Conservation (phyloP, 2,888 invertebrate genomes). For the Pristionchus maxplancki region DNA sequence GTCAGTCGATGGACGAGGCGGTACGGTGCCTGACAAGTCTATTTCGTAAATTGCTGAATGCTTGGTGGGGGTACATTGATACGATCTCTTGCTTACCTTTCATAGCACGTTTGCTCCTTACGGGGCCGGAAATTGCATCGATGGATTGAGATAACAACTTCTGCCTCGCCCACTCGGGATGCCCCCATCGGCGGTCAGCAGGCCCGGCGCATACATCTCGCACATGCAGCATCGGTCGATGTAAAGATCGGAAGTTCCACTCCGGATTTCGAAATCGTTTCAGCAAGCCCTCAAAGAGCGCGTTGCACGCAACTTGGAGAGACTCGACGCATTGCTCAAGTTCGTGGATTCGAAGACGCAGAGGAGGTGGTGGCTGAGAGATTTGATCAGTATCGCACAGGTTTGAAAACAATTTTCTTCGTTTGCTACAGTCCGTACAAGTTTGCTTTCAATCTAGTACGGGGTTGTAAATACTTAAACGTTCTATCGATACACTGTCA, state of each 20-base stretch:
- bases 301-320: conserved; percentile 60
- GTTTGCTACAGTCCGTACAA: no score
- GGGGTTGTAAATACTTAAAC: no score
- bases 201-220: not conserved
- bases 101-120: no score
- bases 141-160: not conserved
- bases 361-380: conserved; percentile 67
- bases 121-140: no score
- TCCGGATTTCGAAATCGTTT: not conserved
- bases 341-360: conserved; percentile 69
- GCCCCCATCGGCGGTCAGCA: not conserved
- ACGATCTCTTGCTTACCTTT: no score
- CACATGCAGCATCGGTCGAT: conserved; percentile 32
- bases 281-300: conserved; percentile 62
- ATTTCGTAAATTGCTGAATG: no score
- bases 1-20: not conserved
- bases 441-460: no score
- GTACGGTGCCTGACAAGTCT: not conserved
- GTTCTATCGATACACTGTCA: no score
- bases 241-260: conserved; percentile 25
- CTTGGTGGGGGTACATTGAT: no score
- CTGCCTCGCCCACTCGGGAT: not conserved
- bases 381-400: conserved; percentile 67
- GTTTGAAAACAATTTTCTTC: no score
- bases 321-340: conserved; percentile 62